A percentile compares a stretch with the other conserved stretches of the same genome.
phyloP scores from a whole-genome alignment of 2,888 invertebrate species.

The Pycnomerus fuliginosus region DNA sequence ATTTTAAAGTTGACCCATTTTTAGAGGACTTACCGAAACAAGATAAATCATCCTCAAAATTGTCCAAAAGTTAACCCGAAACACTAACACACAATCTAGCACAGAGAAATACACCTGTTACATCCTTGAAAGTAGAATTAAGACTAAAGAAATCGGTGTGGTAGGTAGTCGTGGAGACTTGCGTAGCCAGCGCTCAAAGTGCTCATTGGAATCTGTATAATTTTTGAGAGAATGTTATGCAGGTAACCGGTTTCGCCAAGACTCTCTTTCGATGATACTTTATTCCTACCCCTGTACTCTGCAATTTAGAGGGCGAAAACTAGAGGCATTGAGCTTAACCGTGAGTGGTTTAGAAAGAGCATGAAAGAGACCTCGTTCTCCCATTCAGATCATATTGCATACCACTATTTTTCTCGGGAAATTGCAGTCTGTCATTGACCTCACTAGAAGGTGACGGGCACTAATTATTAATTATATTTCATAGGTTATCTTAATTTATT shows the following conservation, averaged over 20 bases:
- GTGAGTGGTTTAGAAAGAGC: no score
- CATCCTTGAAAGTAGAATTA: conserved; percentile 26
- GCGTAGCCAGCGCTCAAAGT: conserved; percentile 18
- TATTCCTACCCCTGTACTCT: no score
- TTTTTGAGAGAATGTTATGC: conserved; percentile 23
- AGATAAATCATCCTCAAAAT: no score
- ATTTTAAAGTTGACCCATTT: no score
- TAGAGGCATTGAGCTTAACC: no score
- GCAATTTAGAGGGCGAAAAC: no score
- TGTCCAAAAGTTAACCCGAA: no score
- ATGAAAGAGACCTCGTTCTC: no score
- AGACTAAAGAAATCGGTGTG: conserved; percentile 24
- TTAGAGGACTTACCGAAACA: no score
- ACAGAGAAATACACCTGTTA: conserved; percentile 23
- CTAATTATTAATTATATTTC: no score
- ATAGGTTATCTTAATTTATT: no score
- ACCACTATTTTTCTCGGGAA: conserved; percentile 5
- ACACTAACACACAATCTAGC: conserved; percentile 16
- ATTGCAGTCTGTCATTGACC: conserved; percentile 18
- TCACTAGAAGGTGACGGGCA: conserved; percentile 12
- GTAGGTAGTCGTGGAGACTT: conserved; percentile 19
- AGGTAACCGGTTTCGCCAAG: conserved; percentile 23
- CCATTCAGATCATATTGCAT: conserved; percentile 3
- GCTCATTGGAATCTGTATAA: conserved; percentile 25
- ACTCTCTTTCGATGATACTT: no score